Base-by-base conservation (phyloP, 2,797 vertebrate species). In the Hydrocynus forskahlii region DNA sequence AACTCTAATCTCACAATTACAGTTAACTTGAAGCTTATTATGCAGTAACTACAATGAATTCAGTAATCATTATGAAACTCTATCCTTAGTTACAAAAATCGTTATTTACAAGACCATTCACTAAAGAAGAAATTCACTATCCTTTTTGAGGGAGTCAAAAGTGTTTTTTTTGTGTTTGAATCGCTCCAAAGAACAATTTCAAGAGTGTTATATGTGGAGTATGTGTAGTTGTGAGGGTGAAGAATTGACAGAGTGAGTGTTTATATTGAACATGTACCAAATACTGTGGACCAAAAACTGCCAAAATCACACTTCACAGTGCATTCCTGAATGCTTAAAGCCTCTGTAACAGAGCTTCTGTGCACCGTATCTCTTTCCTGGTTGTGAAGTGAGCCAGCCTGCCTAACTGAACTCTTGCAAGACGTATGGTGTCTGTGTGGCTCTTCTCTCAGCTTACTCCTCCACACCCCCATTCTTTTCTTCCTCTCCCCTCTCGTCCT, bases 381-480 rank as follows among this genome's bases (percentile, higher is more conserved):
- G 85, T 86, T 90, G 90, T 91, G 78, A 91, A 92, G 90, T 92
- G 90, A 88, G 92, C 89, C 86, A 29, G 78, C 68, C 85, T 79
- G 0, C 84, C 87, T 84, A 87, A 91, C 88, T 90, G 87, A 85
- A 80, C 19, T 73, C 67, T 79, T 38, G 16, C 52, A 40, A 66
- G 10, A 74, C 62, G 8, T 9, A 81, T 90, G 85, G 89, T 91
- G 91, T 93, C 82, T 85, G 84, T 79, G 82, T 87, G 81, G 38
- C n/a, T 59, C 68, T 83, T 88, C 71, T 87, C 85, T 80, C 52
- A n/a, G 71, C 81, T 82, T 57, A 78, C 66, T 75, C 74, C 73
- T 82, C 82, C 73, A 76, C 77, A 83, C 84, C 79, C 85, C 81
- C 84, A 5, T 9, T 38, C 29, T 5, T 91, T 82, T 80, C 83